A percentile compares a stretch with the other conserved stretches of the same genome.
phyloP scores from a whole-genome alignment of 2,888 invertebrate species.

The Cheiracanthium punctorium region DNA sequence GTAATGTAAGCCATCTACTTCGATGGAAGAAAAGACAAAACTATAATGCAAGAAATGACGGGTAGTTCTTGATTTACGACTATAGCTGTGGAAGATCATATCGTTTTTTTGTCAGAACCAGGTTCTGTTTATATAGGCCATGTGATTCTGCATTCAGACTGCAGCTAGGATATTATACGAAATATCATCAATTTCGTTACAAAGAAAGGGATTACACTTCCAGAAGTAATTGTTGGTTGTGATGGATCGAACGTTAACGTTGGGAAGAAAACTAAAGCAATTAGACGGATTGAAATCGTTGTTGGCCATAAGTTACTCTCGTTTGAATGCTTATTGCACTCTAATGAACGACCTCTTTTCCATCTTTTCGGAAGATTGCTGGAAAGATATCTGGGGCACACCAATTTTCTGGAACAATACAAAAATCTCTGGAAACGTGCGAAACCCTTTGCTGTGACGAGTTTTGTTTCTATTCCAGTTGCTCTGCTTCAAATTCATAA shows the following conservation, averaged over 20 bases:
- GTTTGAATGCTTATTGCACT: slow-evolving; percentile 11
- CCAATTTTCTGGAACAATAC: neutral
- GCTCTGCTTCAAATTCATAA: neutral
- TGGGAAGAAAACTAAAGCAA: neutral
- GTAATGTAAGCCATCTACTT: slow-evolving; percentile 7
- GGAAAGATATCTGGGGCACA: slow-evolving; percentile 14
- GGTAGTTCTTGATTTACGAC: neutral
- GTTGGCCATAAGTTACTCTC: neutral
- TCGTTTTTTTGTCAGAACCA: slow-evolving; percentile 4
- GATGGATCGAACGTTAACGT: neutral
- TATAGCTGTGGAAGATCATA: slow-evolving; percentile 14
- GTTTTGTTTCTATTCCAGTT: slow-evolving; percentile 16
- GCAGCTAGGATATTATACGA: neutral
- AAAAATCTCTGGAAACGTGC: neutral
- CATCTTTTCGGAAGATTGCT: slow-evolving; percentile 10
- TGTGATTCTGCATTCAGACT: too few relatives aligned
- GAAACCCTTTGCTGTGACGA: neutral
- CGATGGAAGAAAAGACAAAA: slow-evolving; percentile 11
- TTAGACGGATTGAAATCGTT: neutral
- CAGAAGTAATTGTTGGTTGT: slow-evolving; percentile 7
- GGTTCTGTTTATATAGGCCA: slow-evolving; percentile 9
- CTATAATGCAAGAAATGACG: slow-evolving; percentile 9
- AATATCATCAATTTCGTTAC: slow-evolving; percentile 17
- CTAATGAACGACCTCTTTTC: neutral
- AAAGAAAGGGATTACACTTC: slow-evolving; percentile 23